These are phyloP conservation scores for Fistularia commersonii DNA, from an alignment of 2,797 vertebrate genomes.

Conservation along the genomic window DNA sequence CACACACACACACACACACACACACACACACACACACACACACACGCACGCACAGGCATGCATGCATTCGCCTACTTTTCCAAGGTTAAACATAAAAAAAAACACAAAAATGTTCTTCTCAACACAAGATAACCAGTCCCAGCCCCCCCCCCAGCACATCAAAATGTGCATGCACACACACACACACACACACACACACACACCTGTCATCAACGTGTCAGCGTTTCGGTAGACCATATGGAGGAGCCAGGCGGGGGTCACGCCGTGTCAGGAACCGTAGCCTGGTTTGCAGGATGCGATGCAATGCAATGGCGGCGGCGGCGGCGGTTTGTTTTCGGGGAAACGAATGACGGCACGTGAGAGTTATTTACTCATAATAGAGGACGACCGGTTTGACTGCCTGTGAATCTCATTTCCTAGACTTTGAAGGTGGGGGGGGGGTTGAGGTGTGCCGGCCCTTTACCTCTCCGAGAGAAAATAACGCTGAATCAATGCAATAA, in stretches of 20 bases:
- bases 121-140: slow-evolving; percentile 57
- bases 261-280: slow-evolving; percentile 41
- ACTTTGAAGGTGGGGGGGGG: too few relatives aligned
- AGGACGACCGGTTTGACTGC: too few relatives aligned
- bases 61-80: slow-evolving; percentile 38
- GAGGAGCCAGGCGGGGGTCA: slow-evolving; percentile 29
- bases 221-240: slow-evolving; percentile 42
- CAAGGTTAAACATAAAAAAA: slow-evolving; percentile 76
- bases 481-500: slow-evolving; percentile 78
- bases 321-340: too few relatives aligned
- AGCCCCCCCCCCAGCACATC: slow-evolving; percentile 25
- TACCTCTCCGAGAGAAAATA: slow-evolving; percentile 69
- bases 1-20: slow-evolving; percentile 10
- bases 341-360: too few relatives aligned
- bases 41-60: slow-evolving; percentile 14
- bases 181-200: slow-evolving; percentile 16
- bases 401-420: too few relatives aligned
- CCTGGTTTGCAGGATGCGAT: too few relatives aligned
- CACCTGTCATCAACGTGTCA: slow-evolving; percentile 47
- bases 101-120: slow-evolving; percentile 57
- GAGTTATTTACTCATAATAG: too few relatives aligned
- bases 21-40: slow-evolving; percentile 13
- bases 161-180: too few relatives aligned
- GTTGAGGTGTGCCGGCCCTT: slow-evolving; percentile 68
- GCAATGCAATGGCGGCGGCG: too few relatives aligned